Conservation (phyloP, 2,888 invertebrate species). For the Agrochola circellaris region DNA sequence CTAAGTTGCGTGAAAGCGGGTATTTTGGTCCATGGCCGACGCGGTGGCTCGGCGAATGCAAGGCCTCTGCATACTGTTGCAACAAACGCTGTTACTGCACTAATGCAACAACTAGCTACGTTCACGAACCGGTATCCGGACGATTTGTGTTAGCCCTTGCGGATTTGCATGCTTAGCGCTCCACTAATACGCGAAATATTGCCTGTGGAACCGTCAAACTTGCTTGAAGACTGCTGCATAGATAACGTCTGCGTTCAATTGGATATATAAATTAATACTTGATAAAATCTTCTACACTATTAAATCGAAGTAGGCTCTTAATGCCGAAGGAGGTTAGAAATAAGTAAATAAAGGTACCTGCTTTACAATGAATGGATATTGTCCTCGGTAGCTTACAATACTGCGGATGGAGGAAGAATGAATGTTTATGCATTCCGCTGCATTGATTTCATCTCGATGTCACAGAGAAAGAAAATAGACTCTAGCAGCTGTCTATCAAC, state of each 20-base stretch:
- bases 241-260: constrained; percentile 49
- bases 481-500: constrained; percentile 58
- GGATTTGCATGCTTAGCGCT: constrained; percentile 74
- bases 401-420: constrained; percentile 54
- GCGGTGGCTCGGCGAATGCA: constrained; percentile 86
- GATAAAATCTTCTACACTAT: constrained; percentile 50
- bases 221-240: constrained; percentile 50
- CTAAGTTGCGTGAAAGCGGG: constrained; percentile 84
- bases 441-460: constrained; percentile 50
- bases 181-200: constrained; percentile 64
- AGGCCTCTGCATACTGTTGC: constrained; percentile 87
- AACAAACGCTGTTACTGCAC: constrained; percentile 86
- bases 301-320: constrained; percentile 44
- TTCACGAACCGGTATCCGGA: constrained; percentile 76
- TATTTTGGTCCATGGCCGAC: constrained; percentile 88
- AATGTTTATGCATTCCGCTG: constrained; percentile 60
- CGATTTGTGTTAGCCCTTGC: constrained; percentile 70
- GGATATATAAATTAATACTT: constrained; percentile 37
- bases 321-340: constrained; percentile 35
- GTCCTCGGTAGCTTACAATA: constrained; percentile 49
- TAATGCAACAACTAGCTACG: constrained; percentile 76
- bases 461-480: constrained; percentile 43
- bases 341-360: constrained; percentile 56
- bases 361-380: constrained; percentile 50
- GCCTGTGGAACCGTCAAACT: constrained; percentile 54